These are phyloP conservation scores for Lasaia peninsularis DNA, from an alignment of 1,140 invertebrate species.

Conservation along the genomic window DNA sequence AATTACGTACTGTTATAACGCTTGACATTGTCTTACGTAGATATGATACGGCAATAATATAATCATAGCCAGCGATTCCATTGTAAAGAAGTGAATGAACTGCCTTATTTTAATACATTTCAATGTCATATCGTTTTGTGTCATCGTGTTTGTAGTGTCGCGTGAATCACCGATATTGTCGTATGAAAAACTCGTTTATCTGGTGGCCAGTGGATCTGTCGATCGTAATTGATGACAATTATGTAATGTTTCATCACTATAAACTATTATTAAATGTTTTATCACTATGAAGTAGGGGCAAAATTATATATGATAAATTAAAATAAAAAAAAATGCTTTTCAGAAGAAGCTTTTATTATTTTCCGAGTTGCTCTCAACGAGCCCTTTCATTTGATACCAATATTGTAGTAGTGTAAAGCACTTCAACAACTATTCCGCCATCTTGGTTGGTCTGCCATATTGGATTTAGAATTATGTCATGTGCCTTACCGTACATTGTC, in stretches of 20 bases:
- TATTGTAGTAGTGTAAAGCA: no score
- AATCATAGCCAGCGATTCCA: conserved; percentile 6
- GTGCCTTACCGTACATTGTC: no score
- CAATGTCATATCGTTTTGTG: conserved; percentile 10
- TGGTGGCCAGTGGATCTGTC: not conserved
- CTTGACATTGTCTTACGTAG: conserved; percentile 12
- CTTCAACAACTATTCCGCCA: no score
- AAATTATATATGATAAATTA: no score
- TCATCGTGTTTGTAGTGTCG: conserved; percentile 8
- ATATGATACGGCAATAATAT: conserved; percentile 8
- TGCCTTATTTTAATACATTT: conserved; percentile 16
- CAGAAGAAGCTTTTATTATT: no score
- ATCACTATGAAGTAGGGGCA: not conserved
- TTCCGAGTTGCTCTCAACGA: no score
- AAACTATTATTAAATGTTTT: not conserved
- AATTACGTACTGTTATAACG: not conserved
- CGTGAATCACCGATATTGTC: conserved; percentile 11
- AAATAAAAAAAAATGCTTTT: no score
- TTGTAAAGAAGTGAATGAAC: conserved; percentile 31
- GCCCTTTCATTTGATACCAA: no score
- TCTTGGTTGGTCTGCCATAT: no score
- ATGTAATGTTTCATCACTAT: not conserved
- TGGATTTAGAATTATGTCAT: no score
- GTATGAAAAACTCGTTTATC: conserved; percentile 9
- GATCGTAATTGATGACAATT: not conserved